A percentile compares a stretch with the other conserved stretches of the same genome.
Evolutionary conservation across 2,797 vertebrate genomes (phyloP).

Genomic region (Crocodylus rhombifer): DNA sequence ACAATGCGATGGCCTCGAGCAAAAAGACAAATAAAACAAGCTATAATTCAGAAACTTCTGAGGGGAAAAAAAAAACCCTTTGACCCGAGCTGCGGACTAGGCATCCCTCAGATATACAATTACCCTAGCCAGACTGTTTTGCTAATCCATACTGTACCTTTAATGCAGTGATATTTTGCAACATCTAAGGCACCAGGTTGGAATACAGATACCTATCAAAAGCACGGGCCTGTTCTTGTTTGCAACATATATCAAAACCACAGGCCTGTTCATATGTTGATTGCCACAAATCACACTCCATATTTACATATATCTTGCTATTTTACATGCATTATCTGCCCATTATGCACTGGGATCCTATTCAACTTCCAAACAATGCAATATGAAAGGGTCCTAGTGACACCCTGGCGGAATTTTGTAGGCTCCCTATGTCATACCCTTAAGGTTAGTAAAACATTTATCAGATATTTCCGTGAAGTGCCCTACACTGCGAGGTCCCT

Average conservation of each 20-base stretch:
- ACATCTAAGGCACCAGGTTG: conserved; percentile 46
- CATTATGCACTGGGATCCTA: conserved; percentile 63
- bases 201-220: conserved; percentile 38
- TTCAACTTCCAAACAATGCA: conserved; percentile 71
- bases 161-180: conserved; percentile 65
- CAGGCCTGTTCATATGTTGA: conserved; percentile 50
- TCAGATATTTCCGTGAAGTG: conserved; percentile 54
- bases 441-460: conserved; percentile 76
- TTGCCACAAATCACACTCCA: conserved; percentile 56
- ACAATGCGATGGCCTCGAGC: conserved; percentile 73
- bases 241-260: conserved; percentile 49
- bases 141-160: conserved; percentile 63
- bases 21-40: conserved; percentile 80
- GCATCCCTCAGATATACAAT: conserved; percentile 74
- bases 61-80: conserved; percentile 53
- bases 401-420: conserved; percentile 51
- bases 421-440: conserved; percentile 65
- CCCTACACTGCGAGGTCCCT: conserved; percentile 45
- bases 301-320: conserved; percentile 72
- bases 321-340: conserved; percentile 73
- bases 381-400: conserved; percentile 67
- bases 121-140: conserved; percentile 56
- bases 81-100: conserved; percentile 70
- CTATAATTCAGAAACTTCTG: conserved; percentile 78
- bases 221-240: conserved; percentile 42